Evolutionary conservation across 2,113 vertebrate species (phyloP).

Genomic region (Lasiurus cinereus): DNA sequence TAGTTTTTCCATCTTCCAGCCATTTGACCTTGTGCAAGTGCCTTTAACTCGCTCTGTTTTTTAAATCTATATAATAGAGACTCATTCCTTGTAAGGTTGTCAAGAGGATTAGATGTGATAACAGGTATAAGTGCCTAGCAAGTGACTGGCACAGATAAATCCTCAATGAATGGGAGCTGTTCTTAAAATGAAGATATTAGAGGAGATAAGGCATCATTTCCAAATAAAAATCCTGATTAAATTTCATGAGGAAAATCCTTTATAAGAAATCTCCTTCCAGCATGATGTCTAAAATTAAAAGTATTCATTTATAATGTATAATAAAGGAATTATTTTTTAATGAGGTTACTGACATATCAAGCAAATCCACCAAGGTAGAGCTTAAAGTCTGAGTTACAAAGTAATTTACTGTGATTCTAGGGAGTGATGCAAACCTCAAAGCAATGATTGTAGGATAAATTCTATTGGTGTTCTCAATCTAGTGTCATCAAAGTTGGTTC

Average conservation of each 20-base stretch:
- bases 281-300: neutral
- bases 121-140: neutral
- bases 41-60: neutral
- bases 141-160: neutral
- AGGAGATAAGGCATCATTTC: neutral
- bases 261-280: neutral
- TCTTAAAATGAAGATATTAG: neutral
- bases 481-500: neutral
- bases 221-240: neutral
- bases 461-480: neutral
- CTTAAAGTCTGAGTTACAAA: neutral
- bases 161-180: neutral
- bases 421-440: neutral
- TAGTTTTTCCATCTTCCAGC: neutral
- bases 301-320: neutral
- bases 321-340: neutral
- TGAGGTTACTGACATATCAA: neutral
- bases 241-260: neutral
- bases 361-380: neutral
- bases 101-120: neutral
- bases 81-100: neutral
- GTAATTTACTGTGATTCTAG: neutral
- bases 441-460: neutral
- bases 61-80: neutral
- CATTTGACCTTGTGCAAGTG: neutral